Evolutionary conservation across 2,888 invertebrate species (phyloP).

Genomic region (Rambutsinella grinnellia): DNA sequence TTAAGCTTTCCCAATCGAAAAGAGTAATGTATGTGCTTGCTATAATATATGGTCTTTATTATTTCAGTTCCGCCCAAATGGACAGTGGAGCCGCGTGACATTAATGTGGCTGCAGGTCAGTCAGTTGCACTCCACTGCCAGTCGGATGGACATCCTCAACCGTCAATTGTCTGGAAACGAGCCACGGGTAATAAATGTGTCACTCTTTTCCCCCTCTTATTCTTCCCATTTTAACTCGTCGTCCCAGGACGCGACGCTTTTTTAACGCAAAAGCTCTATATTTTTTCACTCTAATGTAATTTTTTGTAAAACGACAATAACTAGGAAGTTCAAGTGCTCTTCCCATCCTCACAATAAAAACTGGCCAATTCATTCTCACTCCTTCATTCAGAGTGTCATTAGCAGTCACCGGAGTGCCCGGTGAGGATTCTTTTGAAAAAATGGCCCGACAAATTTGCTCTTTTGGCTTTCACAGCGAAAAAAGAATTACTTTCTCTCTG

Average conservation of each 20-base stretch:
- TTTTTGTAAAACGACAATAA: neutral
- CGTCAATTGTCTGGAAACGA: slow-evolving; percentile 94
- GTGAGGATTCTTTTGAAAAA: neutral
- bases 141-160: slow-evolving; percentile 95
- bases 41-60: slow-evolving; percentile 27
- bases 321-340: neutral
- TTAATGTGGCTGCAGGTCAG: slow-evolving; percentile 86
- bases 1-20: neutral
- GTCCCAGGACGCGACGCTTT: neutral
- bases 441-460: too few relatives aligned
- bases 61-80: slow-evolving; percentile 87
- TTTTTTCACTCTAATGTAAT: neutral
- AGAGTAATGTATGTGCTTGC: neutral
- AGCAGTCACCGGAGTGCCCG: neutral
- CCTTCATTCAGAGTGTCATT: neutral
- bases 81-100: slow-evolving; percentile 86
- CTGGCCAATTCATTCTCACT: neutral
- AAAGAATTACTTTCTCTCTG: too few relatives aligned
- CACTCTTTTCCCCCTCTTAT: slow-evolving; percentile 33
- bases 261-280: neutral
- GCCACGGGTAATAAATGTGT: slow-evolving; percentile 81
- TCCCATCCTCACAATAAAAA: neutral
- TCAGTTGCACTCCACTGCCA: slow-evolving; percentile 70
- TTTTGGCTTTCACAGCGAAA: too few relatives aligned
- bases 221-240: slow-evolving; percentile 8